A percentile compares a stretch with the other conserved stretches of the same genome.
These are phyloP conservation scores for Nyctereutes procyonoides DNA, from an alignment of 2,113 vertebrate species.

Conservation along the genomic window DNA sequence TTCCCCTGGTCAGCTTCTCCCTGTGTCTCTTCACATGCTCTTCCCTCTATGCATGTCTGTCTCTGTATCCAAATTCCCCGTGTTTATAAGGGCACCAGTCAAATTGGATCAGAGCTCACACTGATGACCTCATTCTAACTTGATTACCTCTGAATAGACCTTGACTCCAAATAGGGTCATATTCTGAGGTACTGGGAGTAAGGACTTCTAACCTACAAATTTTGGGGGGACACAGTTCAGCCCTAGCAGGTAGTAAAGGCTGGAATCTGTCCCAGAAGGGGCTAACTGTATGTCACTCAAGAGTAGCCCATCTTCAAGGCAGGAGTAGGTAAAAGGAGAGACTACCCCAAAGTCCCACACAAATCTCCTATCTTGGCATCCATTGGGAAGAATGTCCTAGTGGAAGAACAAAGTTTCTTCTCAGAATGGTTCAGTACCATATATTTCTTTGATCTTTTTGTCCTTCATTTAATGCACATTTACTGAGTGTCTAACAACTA, in stretches of 20 bases:
- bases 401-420: neutral
- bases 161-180: neutral
- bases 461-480: neutral
- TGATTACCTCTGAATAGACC: neutral
- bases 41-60: neutral
- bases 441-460: neutral
- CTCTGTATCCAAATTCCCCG: neutral
- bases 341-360: neutral
- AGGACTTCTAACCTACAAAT: neutral
- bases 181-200: neutral
- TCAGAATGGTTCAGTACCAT: neutral
- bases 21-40: neutral
- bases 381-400: neutral
- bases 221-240: neutral
- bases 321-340: accelerated
- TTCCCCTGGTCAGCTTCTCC: neutral
- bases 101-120: neutral
- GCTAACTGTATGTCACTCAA: neutral
- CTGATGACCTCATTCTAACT: neutral
- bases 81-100: neutral
- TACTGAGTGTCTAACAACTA: neutral
- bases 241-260: neutral
- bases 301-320: neutral
- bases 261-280: neutral
- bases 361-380: neutral